A percentile compares a stretch with the other conserved stretches of the same genome.
phyloP scores from a whole-genome alignment of 1,140 invertebrate species.

The Orchestia grillus region DNA sequence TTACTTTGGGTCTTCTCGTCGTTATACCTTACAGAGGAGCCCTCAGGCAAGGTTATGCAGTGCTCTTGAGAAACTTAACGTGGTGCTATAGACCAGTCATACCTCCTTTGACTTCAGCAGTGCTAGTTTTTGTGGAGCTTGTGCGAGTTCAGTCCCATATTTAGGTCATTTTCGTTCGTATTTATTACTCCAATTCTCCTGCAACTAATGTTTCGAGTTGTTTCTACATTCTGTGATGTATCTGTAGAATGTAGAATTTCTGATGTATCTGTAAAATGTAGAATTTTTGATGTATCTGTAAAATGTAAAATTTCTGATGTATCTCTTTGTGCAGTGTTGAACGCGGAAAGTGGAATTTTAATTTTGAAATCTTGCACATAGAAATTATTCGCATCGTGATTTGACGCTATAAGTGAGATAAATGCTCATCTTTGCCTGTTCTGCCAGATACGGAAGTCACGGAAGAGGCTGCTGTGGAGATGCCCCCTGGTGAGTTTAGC shows the following conservation, averaged over 20 bases:
- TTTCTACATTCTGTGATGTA: background rate
- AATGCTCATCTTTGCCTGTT: background rate
- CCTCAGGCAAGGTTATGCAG: background rate
- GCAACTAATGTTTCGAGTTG: background rate
- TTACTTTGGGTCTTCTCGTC: background rate
- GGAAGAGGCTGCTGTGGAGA: constrained; percentile 51
- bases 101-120: background rate
- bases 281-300: background rate
- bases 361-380: background rate
- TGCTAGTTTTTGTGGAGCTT: background rate
- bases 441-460: background rate
- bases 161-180: background rate
- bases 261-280: background rate
- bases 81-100: background rate
- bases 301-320: background rate
- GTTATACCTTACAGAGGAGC: background rate
- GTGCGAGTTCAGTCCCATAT: background rate
- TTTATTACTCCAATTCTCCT: background rate
- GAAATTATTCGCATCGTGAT: background rate
- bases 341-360: background rate
- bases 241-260: background rate
- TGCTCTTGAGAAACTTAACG: background rate
- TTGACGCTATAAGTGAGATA: too few species aligned
- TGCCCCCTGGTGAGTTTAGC: constrained; percentile 9
- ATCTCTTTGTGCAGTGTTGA: background rate